A percentile compares a stretch with the other conserved stretches of the same genome.
These are phyloP conservation scores for Cliona cf. orientalis DNA, from an alignment of 37 sponge, comb jelly and placozoan species.

Conservation along the genomic window DNA sequence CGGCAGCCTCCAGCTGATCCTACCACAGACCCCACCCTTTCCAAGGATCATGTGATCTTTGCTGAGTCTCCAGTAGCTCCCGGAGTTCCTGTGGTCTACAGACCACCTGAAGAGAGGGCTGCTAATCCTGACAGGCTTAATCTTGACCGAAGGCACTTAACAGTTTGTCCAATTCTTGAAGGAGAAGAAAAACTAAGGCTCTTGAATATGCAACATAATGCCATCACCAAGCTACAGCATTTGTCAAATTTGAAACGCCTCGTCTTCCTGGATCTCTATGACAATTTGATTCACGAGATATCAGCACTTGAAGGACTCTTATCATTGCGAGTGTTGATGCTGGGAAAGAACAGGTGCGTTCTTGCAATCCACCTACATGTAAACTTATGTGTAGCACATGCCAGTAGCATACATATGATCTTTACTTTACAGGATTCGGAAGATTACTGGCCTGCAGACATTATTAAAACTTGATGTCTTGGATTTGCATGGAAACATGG, in stretches of 20 bases:
- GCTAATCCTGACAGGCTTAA: slow-evolving; percentile 89
- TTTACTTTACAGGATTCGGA: slow-evolving; percentile 81
- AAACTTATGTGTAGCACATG: too few relatives aligned
- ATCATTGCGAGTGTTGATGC: slow-evolving; percentile 95
- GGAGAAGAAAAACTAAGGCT: slow-evolving; percentile 88
- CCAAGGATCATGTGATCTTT: slow-evolving; percentile 45
- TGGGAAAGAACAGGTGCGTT: slow-evolving; percentile 93
- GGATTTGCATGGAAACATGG: slow-evolving; percentile 97
- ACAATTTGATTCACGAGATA: slow-evolving; percentile 92
- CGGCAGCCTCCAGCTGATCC: neutral
- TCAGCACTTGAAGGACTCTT: slow-evolving; percentile 75
- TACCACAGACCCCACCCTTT: neutral
- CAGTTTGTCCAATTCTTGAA: slow-evolving; percentile 86
- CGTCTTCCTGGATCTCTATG: slow-evolving; percentile 98
- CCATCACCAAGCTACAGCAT: slow-evolving; percentile 84
- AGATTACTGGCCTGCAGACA: slow-evolving; percentile 79
- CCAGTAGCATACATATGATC: too few relatives aligned
- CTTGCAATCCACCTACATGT: too few relatives aligned
- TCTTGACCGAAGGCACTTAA: slow-evolving; percentile 86
- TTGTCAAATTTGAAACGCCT: slow-evolving; percentile 67
- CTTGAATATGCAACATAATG: slow-evolving; percentile 96
- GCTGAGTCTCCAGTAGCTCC: slow-evolving; percentile 42
- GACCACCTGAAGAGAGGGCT: slow-evolving; percentile 83
- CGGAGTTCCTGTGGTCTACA: slow-evolving; percentile 81
- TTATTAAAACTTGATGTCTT: slow-evolving; percentile 92